Evolutionary conservation across 2,797 vertebrate species (phyloP).

Genomic region (Lateolabrax maculatus): DNA sequence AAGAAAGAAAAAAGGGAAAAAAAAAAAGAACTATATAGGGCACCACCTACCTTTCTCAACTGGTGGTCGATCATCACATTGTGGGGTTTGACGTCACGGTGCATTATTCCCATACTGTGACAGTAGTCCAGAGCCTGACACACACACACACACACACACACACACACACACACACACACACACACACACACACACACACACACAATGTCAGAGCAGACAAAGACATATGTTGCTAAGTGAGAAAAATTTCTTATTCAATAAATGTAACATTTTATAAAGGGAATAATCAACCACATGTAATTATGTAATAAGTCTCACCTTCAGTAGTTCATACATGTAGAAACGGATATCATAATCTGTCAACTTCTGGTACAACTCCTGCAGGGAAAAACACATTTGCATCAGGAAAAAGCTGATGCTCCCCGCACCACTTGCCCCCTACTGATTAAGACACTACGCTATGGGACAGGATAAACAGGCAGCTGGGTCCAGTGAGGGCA

Average conservation of each 20-base stretch:
- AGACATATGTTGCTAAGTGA: not conserved
- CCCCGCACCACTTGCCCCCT: not conserved
- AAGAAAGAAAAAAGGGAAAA: conserved; percentile 1
- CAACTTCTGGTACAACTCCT: conserved; percentile 99
- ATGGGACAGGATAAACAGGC: not conserved
- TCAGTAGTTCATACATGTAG: conserved; percentile 99
- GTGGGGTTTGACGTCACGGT: conserved; percentile 97
- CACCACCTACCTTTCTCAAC: conserved; percentile 93
- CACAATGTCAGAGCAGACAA: conserved; percentile 46
- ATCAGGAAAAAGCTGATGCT: conserved; percentile 3
- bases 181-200: conserved; percentile 12
- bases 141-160: conserved; percentile 18
- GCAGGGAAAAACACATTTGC: conserved; percentile 62
- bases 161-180: conserved; percentile 14
- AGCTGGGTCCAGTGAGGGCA: not conserved
- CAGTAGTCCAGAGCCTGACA: conserved; percentile 95
- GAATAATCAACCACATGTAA: not conserved
- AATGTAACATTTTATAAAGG: not conserved
- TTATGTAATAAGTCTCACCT: conserved; percentile 87
- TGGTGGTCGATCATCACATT: conserved; percentile 99
- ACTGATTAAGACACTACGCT: not conserved
- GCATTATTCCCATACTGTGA: conserved; percentile 99
- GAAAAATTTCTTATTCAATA: not conserved
- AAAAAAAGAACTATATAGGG: conserved; percentile 1
- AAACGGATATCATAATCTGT: conserved; percentile 99